Conservation (phyloP, 2,113 vertebrate genomes). For the Prionailurus bengalensis region DNA sequence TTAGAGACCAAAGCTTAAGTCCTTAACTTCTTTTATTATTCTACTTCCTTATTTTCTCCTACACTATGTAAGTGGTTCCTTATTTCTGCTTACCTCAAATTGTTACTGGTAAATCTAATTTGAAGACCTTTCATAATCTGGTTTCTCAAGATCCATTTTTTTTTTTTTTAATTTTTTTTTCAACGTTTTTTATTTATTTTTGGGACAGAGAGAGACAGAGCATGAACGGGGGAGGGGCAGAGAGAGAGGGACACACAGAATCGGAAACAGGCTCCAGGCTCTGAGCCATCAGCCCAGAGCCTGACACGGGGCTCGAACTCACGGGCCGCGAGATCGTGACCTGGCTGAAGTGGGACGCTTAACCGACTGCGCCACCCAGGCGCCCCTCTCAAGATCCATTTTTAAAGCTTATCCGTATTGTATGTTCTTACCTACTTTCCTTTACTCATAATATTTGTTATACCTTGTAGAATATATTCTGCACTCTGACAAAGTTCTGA, state of each 20-base stretch:
- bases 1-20: not conserved
- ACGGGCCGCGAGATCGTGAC: too few species aligned
- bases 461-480: not conserved
- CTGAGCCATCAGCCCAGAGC: too few species aligned
- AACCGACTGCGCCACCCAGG: too few species aligned
- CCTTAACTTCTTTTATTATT: not conserved
- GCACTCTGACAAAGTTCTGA: not conserved
- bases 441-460: not conserved
- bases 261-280: too few species aligned
- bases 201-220: too few species aligned
- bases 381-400: not conserved
- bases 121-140: constrained; percentile 9
- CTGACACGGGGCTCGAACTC: too few species aligned
- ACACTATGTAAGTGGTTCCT: not conserved
- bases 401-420: not conserved
- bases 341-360: too few species aligned
- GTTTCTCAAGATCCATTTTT: not conserved
- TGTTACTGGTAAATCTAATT: not conserved
- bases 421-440: not conserved
- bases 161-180: too few species aligned
- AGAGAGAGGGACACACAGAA: too few species aligned
- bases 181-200: too few species aligned
- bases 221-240: too few species aligned
- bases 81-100: not conserved
- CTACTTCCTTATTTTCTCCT: not conserved